Base-by-base conservation (phyloP, 2,113 vertebrate species). In the Edolisoma coerulescens region DNA sequence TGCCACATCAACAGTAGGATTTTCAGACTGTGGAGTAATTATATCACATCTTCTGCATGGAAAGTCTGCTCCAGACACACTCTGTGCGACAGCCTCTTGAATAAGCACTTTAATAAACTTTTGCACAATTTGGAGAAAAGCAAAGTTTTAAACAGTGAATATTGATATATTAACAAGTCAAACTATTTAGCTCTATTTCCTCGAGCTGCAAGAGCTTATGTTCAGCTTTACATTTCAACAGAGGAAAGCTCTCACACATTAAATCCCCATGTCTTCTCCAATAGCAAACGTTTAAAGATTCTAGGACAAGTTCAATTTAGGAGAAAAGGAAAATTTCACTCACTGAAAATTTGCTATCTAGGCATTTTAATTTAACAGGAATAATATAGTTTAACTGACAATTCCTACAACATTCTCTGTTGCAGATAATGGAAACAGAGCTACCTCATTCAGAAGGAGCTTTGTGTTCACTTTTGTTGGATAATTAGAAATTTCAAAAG, bases 41-140 rank as follows among this genome's bases (percentile, higher is more conserved):
- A 84, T 65, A 35, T 93, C 96, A 28, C 95, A 65, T 15, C 97
- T 95, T 27, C 93, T 56, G 54, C 97, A 90, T 11, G 97, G 77
- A 26, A 97, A 96, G 39, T 23, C 44, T 54, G 96, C 63, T 30
- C 96, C 84, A 56, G 98, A 97, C 23, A 95, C 87, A 37, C 97
- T 96, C 82, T 98, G 94, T 47, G 96, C 45, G 9, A 98, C 85
- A 89, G 98, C 97, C 87, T 97, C 98, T 63, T 85, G 98, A 95
- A 99, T 99, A 84, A 99, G 98, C 65, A 99, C 98, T 97, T 98
- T 98, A 68, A 99, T 96, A 82, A 98, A 96, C 99, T 99, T 97
- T 94, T 82, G 39, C 67, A 97, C 67, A 77, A 87, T 65, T 68
- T 53, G 82, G 52, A 96, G 68, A 93, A 32, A 61, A 76, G 16